These are phyloP conservation scores for Sarcophaga subvicina DNA, from an alignment of 2,888 invertebrate genomes.

Conservation along the genomic window DNA sequence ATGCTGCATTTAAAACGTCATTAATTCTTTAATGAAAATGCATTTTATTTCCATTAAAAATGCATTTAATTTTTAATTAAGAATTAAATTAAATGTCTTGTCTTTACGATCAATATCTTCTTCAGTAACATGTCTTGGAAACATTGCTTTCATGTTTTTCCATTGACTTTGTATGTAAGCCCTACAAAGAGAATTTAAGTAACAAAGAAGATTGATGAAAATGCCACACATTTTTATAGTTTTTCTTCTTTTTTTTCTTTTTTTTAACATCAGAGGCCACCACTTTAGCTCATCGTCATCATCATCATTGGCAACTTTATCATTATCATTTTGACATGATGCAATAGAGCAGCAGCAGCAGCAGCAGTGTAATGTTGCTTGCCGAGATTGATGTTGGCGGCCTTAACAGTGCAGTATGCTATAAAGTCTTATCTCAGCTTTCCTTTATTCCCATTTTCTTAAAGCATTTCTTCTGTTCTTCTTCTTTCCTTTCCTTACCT, in stretches of 20 bases:
- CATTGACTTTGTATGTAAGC: slow-evolving; percentile 11
- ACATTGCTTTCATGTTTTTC: neutral
- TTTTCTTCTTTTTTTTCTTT: neutral
- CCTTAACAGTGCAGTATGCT: slow-evolving; percentile 28
- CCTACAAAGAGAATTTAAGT: neutral
- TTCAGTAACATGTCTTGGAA: too few species aligned
- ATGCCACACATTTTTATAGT: slow-evolving; percentile 58
- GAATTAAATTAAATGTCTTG: slow-evolving; percentile 26
- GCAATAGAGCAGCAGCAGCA: neutral
- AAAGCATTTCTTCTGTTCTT: too few species aligned
- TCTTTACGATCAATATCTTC: slow-evolving; percentile 16
- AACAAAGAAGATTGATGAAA: slow-evolving; percentile 44
- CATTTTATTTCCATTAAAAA: slow-evolving; percentile 23
- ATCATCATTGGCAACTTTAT: neutral
- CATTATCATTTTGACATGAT: slow-evolving; percentile 3
- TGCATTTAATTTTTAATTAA: slow-evolving; percentile 26
- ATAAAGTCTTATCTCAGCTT: slow-evolving; percentile 17
- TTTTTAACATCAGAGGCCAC: neutral
- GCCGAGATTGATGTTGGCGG: slow-evolving; percentile 35
- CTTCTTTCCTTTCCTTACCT: too few species aligned
- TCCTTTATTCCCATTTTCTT: slow-evolving; percentile 10
- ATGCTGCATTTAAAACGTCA: neutral
- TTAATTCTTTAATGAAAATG: slow-evolving; percentile 6
- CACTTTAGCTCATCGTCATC: neutral
- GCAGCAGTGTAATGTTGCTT: neutral